Evolutionary conservation across 2,113 vertebrate species (phyloP).

Genomic region (Hippotragus niger): DNA sequence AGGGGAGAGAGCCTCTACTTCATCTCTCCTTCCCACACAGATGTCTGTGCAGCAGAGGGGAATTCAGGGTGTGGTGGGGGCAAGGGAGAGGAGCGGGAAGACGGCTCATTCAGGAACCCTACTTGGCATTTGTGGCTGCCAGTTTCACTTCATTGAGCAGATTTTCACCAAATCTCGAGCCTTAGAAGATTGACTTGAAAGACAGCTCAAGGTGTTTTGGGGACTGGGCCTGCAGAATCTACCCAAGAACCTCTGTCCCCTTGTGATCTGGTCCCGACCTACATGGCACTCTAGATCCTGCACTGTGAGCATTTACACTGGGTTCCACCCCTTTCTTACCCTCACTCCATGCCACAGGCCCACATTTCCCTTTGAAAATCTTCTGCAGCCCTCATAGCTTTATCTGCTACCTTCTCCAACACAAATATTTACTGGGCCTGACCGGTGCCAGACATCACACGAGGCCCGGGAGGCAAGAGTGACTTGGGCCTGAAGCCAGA

Average conservation of each 20-base stretch:
- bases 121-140: neutral
- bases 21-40: neutral
- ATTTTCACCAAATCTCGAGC: neutral
- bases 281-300: neutral
- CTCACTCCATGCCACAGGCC: neutral
- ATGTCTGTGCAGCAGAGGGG: neutral
- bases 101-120: neutral
- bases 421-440: conserved; percentile 56
- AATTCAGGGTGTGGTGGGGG: neutral
- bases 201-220: neutral
- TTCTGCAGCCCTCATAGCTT: neutral
- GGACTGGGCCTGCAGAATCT: neutral
- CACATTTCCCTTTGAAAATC: neutral
- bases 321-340: neutral
- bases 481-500: neutral
- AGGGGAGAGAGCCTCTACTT: neutral
- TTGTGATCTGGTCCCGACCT: neutral
- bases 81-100: neutral
- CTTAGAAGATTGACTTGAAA: neutral
- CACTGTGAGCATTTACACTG: neutral
- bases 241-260: neutral
- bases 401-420: neutral
- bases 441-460: neutral
- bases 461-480: neutral
- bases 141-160: neutral